Evolutionary conservation across 1,140 invertebrate species (phyloP).

Genomic region (Camponotus vicinus): DNA sequence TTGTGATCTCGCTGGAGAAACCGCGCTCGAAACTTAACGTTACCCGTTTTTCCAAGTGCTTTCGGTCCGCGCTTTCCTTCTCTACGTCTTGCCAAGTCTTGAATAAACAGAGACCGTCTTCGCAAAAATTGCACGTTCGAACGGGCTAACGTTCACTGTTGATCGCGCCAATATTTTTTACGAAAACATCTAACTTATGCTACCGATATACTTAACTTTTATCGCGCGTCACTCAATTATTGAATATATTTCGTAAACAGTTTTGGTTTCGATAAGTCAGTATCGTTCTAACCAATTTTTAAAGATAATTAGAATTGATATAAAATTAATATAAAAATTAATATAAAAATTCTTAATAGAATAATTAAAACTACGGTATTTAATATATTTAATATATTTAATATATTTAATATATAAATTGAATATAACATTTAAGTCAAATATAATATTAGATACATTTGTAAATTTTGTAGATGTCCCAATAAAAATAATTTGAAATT

Average conservation of each 20-base stretch:
- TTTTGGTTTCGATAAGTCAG: slow-evolving; percentile 28
- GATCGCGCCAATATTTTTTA: slow-evolving; percentile 36
- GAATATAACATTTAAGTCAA: neutral
- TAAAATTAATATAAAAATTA: neutral
- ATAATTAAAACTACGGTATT: neutral
- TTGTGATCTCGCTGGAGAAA: slow-evolving; percentile 19
- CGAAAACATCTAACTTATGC: slow-evolving; percentile 6
- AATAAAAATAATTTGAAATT: neutral
- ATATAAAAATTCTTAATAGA: neutral
- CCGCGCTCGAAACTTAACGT: slow-evolving; percentile 31
- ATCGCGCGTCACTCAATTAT: neutral
- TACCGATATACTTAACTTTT: slow-evolving; percentile 2
- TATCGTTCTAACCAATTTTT: neutral
- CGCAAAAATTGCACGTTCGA: neutral
- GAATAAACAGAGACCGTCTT: slow-evolving; percentile 10
- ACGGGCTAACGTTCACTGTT: neutral
- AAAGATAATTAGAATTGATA: too few relatives aligned
- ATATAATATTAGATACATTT: neutral
- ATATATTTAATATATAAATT: too few relatives aligned
- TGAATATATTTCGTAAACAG: neutral
- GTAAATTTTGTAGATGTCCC: neutral
- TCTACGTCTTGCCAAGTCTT: neutral
- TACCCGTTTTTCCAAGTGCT: slow-evolving; percentile 40
- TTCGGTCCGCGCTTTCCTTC: slow-evolving; percentile 7
- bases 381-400: too few relatives aligned